phyloP scores from a whole-genome alignment of 1,140 invertebrate species.

The Lucilia cuprina region DNA sequence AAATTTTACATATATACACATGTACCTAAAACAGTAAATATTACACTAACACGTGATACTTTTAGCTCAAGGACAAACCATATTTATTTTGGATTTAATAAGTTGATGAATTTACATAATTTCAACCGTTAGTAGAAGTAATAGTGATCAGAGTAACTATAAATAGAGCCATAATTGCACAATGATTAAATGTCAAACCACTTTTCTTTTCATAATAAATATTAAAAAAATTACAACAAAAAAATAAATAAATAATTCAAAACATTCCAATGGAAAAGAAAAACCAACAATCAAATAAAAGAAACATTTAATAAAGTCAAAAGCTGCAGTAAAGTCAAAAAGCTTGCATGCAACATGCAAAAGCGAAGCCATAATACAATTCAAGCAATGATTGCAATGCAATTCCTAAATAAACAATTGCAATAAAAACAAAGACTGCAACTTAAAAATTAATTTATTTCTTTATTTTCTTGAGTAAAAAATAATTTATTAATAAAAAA shows the following conservation, averaged over 20 bases:
- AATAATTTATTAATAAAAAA: background rate
- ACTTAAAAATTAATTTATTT: background rate
- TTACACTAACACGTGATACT: no score
- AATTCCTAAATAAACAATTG: background rate
- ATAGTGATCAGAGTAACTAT: background rate
- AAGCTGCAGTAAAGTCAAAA: background rate
- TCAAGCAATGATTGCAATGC: background rate
- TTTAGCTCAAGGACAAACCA: no score
- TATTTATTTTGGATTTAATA: no score
- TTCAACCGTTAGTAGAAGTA: no score
- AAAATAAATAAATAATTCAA: background rate
- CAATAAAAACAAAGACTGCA: background rate
- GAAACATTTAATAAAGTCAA: conserved; percentile 23
- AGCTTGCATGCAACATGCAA: conserved; percentile 30
- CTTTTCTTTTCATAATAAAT: background rate
- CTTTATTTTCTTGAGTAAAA: background rate
- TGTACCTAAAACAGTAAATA: no score
- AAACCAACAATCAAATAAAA: background rate
- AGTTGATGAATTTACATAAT: no score
- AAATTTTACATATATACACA: no score
- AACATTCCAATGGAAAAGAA: background rate
- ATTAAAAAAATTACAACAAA: background rate
- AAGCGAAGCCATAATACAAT: background rate
- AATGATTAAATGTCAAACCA: background rate
- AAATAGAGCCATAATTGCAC: background rate